These are phyloP conservation scores for Lamproptera curius DNA, from an alignment of 2,888 invertebrate species.

Conservation along the genomic window DNA sequence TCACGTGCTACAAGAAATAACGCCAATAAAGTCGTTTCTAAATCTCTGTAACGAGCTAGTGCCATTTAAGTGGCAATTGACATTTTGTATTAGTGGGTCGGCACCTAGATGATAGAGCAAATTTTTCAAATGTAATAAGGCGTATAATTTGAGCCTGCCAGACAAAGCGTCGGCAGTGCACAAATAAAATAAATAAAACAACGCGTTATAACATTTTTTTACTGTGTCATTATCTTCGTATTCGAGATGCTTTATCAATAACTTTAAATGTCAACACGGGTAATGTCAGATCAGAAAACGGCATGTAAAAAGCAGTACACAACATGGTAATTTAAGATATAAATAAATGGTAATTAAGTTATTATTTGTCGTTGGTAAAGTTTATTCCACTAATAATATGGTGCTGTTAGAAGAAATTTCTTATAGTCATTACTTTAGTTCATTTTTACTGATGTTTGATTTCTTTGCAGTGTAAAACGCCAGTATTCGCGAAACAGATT, in stretches of 20 bases:
- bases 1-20: neutral
- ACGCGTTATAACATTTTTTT: constrained; percentile 4
- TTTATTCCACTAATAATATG: too few species aligned
- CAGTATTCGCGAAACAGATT: too few species aligned
- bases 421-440: too few species aligned
- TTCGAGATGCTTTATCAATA: constrained; percentile 28
- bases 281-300: constrained; percentile 25
- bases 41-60: constrained; percentile 7
- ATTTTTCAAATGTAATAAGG: neutral
- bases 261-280: constrained; percentile 46
- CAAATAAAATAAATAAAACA: constrained; percentile 6
- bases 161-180: constrained; percentile 29
- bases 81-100: constrained; percentile 27
- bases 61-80: too few species aligned
- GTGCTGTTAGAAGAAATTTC: too few species aligned
- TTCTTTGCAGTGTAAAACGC: too few species aligned
- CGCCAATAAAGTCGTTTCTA: neutral
- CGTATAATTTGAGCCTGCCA: constrained; percentile 20
- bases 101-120: neutral
- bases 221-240: constrained; percentile 1
- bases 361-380: too few species aligned
- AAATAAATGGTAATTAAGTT: too few species aligned
- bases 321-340: constrained; percentile 25
- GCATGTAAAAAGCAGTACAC: neutral
- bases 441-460: too few species aligned